phyloP scores from a whole-genome alignment of 2,888 invertebrate species.

The Lamproptera curius region DNA sequence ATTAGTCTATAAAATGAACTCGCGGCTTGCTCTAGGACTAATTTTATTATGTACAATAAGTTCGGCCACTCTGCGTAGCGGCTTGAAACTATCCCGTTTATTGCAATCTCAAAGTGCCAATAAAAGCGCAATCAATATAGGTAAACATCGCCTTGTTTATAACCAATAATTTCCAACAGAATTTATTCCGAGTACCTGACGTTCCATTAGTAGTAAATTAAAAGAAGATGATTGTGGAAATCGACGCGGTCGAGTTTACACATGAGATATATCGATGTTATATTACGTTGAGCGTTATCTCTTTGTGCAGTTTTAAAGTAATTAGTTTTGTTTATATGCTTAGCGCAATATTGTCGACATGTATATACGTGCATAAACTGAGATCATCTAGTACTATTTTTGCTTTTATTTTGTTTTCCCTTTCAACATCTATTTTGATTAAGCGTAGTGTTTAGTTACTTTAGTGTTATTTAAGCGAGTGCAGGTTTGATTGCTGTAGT shows the following conservation, averaged over 20 bases:
- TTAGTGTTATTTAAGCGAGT: too few relatives aligned
- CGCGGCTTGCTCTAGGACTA: background rate
- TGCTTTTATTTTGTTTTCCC: too few relatives aligned
- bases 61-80: conserved; percentile 17
- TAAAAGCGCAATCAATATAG: conserved; percentile 26
- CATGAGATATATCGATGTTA: conserved; percentile 1
- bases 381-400: too few relatives aligned
- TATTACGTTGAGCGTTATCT: too few relatives aligned
- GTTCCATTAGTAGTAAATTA: conserved; percentile 35
- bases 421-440: too few relatives aligned
- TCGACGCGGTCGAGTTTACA: conserved; percentile 1
- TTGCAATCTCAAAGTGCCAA: conserved; percentile 28
- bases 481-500: too few relatives aligned
- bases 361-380: too few relatives aligned
- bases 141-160: conserved; percentile 24
- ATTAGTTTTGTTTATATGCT: too few relatives aligned
- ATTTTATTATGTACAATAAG: conserved; percentile 15
- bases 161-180: conserved; percentile 25
- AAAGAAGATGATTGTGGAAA: conserved; percentile 24
- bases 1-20: conserved; percentile 13
- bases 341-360: too few relatives aligned
- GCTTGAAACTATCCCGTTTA: conserved; percentile 21
- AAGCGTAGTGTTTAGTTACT: too few relatives aligned
- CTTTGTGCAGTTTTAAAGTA: too few relatives aligned
- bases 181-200: conserved; percentile 27